Base-by-base conservation (phyloP, 2,113 vertebrate genomes). In the Tichodroma muraria region DNA sequence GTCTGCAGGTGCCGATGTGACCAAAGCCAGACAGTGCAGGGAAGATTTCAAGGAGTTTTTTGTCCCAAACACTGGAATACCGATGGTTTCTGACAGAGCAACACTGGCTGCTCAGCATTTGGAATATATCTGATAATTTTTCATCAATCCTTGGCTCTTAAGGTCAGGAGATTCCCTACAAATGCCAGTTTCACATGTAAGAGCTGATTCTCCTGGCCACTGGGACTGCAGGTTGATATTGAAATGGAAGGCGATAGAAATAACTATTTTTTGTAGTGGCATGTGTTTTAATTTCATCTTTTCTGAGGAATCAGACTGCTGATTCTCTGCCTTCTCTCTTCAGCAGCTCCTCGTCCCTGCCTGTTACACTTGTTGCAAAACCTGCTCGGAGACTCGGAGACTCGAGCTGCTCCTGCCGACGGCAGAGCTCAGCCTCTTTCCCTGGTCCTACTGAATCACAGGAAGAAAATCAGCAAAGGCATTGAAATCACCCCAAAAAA, bases 301-400 rank as follows among this genome's bases (percentile, higher is more conserved):
- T 88, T 93, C 54, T 52, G 30, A 66, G 63, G 70, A 85, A 21
- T 16, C 42, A 66, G 54, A 53, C 18, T 33, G 8, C 19, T 6
- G 30, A 19, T 42, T 64, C 42, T 73, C 75, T 82, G 69, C 61
- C 65, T 77, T 17, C 37, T 71, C 12, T 72, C 84, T 65, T 37
- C 8, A 53, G 49, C 49, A 60, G 65, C 57, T 42, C 44, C 33
- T 63, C 21, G 64, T 45, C 47, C 21, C 61, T 61, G 81, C 75
- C 76, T 90, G 21, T 64, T 91, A 1, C 91, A 95, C 93, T 95
- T 96, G 95, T 97, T 96, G 91, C 91, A 78, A 61, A 88, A 49
- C 18, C 73, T 50, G 47, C 6, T 35, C 3, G 7, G 49, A 73
- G 87, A 24, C 6, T 35, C 3, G 7, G 49, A 73, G 87, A 24